Base-by-base conservation (phyloP, 2,113 vertebrate species). In the Lagopus muta region DNA sequence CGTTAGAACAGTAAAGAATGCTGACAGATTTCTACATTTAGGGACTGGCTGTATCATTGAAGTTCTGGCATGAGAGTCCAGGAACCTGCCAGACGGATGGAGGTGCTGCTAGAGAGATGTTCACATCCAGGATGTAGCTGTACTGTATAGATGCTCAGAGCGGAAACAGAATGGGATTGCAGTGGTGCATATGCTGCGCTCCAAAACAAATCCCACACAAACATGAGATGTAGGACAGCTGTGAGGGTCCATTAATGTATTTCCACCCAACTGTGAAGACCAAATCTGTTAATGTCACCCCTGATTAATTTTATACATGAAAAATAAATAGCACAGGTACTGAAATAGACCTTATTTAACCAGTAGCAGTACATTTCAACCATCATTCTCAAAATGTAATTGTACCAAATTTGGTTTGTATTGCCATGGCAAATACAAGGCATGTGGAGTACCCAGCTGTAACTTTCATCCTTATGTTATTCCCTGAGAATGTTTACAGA, bases 211-310 rank as follows among this genome's bases (percentile, higher is more conserved):
- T 61, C 3, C 52, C 81, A 54, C 0, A 2, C 36, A 65, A 83
- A 80, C 55, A 73, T 25, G 77, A 90, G 47, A 52, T 48, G 42
- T 57, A 83, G 45, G 91, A 66, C 90, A 96, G 90, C 89, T 86
- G 57, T 88, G 72, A 77, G 69, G 32, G 60, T 52, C 52, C 36
- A 38, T 62, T 90, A 75, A 48, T 38, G 24, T 47, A 22, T 30
- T 84, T 82, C 45, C 58, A 90, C 11, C 45, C 91, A 89, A 16
- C 58, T 94, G 78, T 22, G 48, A 92, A 71, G 71, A 77, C 50
- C 64, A 43, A 95, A 67, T 54, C 58, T 92, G 84, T 58, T 76
- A 72, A 93, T 57, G 78, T 61, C 93, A 89, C 43, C 66, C n/a
- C 36, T 82, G 45, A 79, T 82, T 76, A 76, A 86, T 85, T 58